Evolutionary conservation across 2,113 vertebrate species (phyloP).

Genomic region (Syrmaticus mikado): DNA sequence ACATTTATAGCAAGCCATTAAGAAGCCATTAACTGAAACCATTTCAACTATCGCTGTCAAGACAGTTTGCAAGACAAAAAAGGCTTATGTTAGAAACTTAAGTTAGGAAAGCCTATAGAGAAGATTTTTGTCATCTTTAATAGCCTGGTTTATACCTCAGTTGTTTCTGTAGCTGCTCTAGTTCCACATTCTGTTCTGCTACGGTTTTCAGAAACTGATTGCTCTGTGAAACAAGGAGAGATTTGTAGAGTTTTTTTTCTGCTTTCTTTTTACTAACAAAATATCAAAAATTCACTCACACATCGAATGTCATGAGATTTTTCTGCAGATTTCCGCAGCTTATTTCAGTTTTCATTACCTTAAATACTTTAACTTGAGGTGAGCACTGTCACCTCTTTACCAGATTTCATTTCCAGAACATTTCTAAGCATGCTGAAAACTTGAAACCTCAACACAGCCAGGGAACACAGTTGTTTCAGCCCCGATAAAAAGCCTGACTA

Average conservation of each 20-base stretch:
- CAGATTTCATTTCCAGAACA: not conserved
- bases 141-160: constrained; percentile 83
- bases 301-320: not conserved
- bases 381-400: not conserved
- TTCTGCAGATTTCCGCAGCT: not conserved
- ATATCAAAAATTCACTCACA: not conserved
- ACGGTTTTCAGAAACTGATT: constrained; percentile 89
- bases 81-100: not conserved
- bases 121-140: not conserved
- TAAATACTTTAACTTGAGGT: not conserved
- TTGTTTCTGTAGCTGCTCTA: constrained; percentile 84
- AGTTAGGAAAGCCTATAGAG: not conserved
- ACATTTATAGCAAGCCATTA: not conserved
- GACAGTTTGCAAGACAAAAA: not conserved
- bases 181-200: constrained; percentile 84
- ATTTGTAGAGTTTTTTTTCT: not conserved
- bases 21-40: not conserved
- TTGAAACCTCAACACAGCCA: not conserved
- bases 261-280: not conserved
- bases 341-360: not conserved
- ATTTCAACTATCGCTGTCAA: not conserved
- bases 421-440: not conserved
- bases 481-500: not conserved
- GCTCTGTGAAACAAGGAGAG: constrained; percentile 76
- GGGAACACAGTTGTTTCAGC: not conserved